A percentile compares a stretch with the other conserved stretches of the same genome.
These are phyloP conservation scores for Eospalax fontanierii DNA, from an alignment of 2,797 vertebrate species.

Conservation along the genomic window DNA sequence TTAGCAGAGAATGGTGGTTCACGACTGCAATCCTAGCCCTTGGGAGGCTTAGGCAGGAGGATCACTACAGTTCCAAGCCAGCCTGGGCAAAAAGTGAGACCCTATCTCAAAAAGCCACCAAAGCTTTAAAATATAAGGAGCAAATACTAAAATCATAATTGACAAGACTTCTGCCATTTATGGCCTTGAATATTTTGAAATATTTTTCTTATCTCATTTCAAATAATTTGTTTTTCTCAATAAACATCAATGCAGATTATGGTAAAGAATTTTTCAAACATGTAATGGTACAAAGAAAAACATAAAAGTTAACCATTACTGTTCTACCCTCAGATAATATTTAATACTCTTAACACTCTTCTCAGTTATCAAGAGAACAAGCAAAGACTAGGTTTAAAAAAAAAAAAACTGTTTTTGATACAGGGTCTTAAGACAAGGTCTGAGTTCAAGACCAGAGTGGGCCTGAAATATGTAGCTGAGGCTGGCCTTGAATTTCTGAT, in stretches of 20 bases:
- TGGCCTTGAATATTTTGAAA: neutral
- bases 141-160: neutral
- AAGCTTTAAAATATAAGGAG: neutral
- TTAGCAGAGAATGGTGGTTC: neutral
- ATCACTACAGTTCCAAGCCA: neutral
- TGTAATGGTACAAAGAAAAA: neutral
- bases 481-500: neutral
- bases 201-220: neutral
- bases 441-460: neutral
- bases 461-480: neutral
- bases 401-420: neutral
- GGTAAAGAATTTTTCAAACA: neutral
- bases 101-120: neutral
- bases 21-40: neutral
- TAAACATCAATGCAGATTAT: neutral
- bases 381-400: constrained; percentile 1
- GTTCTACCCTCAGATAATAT: neutral
- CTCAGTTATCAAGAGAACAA: constrained; percentile 14
- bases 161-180: neutral
- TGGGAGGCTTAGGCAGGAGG: neutral
- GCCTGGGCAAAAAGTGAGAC: neutral
- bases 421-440: neutral
- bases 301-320: constrained; percentile 2
- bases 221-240: neutral
- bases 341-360: neutral